A percentile compares a stretch with the other conserved stretches of the same genome.
These are phyloP conservation scores for Drosophila bifasciata DNA, from an alignment of 1,140 invertebrate genomes.

Conservation along the genomic window DNA sequence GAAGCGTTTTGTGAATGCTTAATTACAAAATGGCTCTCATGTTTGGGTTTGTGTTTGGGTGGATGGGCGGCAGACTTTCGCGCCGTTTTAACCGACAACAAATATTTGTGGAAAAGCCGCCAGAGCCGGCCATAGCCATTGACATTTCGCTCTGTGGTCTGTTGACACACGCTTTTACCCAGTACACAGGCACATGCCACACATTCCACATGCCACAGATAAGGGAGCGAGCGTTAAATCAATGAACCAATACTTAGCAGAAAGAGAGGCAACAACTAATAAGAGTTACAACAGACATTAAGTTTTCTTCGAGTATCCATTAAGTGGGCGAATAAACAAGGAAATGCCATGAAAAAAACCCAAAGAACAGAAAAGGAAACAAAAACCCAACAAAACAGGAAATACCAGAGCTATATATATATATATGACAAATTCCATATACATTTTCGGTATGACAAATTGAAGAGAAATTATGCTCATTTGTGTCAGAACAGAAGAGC, in stretches of 20 bases:
- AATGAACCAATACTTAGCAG: slow-evolving; percentile 36
- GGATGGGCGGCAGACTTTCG: slow-evolving; percentile 37
- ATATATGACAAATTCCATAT: too few species aligned
- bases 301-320: background rate
- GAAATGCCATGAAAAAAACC: too few species aligned
- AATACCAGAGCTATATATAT: too few species aligned
- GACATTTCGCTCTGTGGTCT: too few species aligned
- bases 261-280: slow-evolving; percentile 5
- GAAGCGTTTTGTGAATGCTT: slow-evolving; percentile 72
- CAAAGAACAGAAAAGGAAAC: background rate
- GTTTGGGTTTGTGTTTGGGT: slow-evolving; percentile 39
- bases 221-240: slow-evolving; percentile 29
- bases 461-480: too few species aligned
- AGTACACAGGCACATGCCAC: slow-evolving; percentile 11
- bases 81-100: slow-evolving; percentile 28
- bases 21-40: slow-evolving; percentile 64
- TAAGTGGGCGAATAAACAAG: background rate
- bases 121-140: slow-evolving; percentile 6
- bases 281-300: background rate
- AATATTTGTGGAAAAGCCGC: slow-evolving; percentile 44
- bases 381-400: background rate
- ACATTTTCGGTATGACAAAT: too few species aligned
- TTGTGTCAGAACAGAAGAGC: too few species aligned
- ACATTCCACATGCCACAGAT: slow-evolving; percentile 2
- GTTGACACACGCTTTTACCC: slow-evolving; percentile 37